Evolutionary conservation across 2,888 invertebrate genomes (phyloP).

Genomic region (Chrysomela aeneicollis): DNA sequence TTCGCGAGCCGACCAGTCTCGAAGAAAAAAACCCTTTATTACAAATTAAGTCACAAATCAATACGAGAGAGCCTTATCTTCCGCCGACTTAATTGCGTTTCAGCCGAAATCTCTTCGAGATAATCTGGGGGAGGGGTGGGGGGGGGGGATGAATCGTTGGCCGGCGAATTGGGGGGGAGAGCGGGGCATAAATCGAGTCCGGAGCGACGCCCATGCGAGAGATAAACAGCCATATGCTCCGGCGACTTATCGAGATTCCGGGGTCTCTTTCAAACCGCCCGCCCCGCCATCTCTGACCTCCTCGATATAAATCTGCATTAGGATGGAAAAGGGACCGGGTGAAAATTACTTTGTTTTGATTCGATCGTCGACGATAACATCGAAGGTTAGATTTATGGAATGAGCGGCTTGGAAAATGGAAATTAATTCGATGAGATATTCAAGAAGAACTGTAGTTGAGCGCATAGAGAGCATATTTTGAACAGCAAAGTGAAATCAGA

Average conservation of each 20-base stretch:
- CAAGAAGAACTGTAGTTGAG: too few relatives aligned
- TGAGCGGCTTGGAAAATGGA: background rate
- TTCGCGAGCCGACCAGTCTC: background rate
- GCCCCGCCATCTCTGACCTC: background rate
- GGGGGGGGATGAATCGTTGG: too few relatives aligned
- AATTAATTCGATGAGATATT: too few relatives aligned
- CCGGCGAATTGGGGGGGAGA: slow-evolving; percentile 28
- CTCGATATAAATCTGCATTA: slow-evolving; percentile 18
- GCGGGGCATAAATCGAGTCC: slow-evolving; percentile 38
- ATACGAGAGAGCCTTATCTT: slow-evolving; percentile 35
- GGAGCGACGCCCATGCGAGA: slow-evolving; percentile 45
- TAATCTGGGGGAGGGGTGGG: slow-evolving; percentile 27
- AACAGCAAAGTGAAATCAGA: too few relatives aligned
- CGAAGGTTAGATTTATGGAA: background rate
- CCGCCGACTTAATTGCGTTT: slow-evolving; percentile 38
- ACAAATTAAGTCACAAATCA: slow-evolving; percentile 42
- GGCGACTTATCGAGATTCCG: slow-evolving; percentile 14
- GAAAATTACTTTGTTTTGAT: slow-evolving; percentile 12
- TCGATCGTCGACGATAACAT: background rate
- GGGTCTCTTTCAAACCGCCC: background rate
- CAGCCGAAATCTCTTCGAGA: slow-evolving; percentile 31
- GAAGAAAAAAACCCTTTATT: slow-evolving; percentile 10
- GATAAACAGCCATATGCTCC: slow-evolving; percentile 57
- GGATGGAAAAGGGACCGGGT: background rate
- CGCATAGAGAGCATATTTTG: too few relatives aligned